A percentile compares a stretch with the other conserved stretches of the same genome.
Conservation (phyloP, 2,797 vertebrate species). For the Pitangus sulphuratus region DNA sequence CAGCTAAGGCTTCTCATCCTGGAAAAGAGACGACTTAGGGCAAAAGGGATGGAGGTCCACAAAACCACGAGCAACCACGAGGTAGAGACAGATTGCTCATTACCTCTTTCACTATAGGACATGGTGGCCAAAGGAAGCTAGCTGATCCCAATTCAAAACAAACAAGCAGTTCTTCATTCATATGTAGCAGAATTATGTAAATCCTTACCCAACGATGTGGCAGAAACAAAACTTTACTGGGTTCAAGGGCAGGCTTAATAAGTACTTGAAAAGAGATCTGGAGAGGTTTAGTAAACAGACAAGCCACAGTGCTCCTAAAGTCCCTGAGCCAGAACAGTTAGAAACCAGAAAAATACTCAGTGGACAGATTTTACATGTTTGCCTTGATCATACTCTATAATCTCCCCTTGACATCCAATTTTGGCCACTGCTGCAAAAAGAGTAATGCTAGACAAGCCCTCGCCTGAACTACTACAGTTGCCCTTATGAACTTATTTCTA, state of each 20-base stretch:
- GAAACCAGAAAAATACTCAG: background rate
- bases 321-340: background rate
- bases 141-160: slow-evolving; percentile 15
- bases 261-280: background rate
- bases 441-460: background rate
- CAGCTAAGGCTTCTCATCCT: background rate
- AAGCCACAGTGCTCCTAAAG: background rate
- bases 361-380: background rate
- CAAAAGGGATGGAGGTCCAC: background rate
- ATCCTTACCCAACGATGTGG: background rate
- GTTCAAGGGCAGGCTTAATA: slow-evolving; percentile 1
- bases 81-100: background rate
- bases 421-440: background rate
- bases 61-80: background rate
- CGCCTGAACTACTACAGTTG: background rate
- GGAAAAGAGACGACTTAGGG: background rate
- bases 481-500: background rate
- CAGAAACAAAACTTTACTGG: background rate
- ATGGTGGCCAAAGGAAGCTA: background rate
- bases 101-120: background rate
- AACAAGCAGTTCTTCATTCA: background rate
- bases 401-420: background rate
- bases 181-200: background rate
- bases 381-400: background rate
- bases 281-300: background rate